These are phyloP conservation scores for Pomatorhinus ruficollis DNA, from an alignment of 2,113 vertebrate genomes.

Conservation along the genomic window DNA sequence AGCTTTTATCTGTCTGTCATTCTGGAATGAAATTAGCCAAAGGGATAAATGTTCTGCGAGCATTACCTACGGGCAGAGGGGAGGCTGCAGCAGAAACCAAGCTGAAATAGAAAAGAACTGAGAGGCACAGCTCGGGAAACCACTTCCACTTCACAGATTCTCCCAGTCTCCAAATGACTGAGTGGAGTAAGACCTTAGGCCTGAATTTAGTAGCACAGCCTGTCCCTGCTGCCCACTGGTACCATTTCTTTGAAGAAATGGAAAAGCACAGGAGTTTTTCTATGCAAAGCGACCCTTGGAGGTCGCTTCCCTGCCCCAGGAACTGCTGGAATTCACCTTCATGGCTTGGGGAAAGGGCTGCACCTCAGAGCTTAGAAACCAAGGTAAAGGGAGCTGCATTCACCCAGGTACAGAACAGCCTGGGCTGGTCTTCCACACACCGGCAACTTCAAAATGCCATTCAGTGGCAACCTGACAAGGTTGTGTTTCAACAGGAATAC, in stretches of 20 bases:
- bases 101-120: not conserved
- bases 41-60: slow-evolving; percentile 22
- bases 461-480: slow-evolving; percentile 51
- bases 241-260: not conserved
- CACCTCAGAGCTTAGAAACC: not conserved
- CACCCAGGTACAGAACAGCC: not conserved
- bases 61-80: slow-evolving; percentile 11
- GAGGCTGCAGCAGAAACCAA: not conserved
- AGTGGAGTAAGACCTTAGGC: not conserved
- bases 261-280: not conserved
- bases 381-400: not conserved
- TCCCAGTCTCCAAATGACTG: not conserved
- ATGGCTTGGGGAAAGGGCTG: not conserved
- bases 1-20: slow-evolving; percentile 24
- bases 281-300: not conserved
- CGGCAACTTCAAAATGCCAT: slow-evolving; percentile 33
- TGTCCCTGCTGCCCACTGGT: not conserved
- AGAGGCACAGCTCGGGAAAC: slow-evolving; percentile 7
- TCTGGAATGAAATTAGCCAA: slow-evolving; percentile 19
- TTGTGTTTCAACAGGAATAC: slow-evolving; percentile 57
- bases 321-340: not conserved
- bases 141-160: not conserved
- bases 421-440: not conserved
- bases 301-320: not conserved
- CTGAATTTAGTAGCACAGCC: not conserved